These are phyloP conservation scores for Drosophila vallismaia DNA, from an alignment of 2,888 invertebrate species.

Conservation along the genomic window DNA sequence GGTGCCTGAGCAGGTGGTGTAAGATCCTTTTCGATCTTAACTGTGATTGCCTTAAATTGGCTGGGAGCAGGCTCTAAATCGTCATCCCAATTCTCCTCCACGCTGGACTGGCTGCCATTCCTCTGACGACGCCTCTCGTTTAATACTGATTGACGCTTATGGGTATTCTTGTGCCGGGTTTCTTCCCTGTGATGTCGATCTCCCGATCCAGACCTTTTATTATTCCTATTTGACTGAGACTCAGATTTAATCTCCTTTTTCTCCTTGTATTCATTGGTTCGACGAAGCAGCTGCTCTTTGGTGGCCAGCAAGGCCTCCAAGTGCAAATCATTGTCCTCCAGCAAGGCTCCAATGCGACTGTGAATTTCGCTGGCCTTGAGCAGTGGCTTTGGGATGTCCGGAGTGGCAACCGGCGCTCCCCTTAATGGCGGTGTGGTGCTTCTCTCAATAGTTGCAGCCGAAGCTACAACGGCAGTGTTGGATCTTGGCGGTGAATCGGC, in stretches of 20 bases:
- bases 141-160: constrained; percentile 68
- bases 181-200: not conserved
- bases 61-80: constrained; percentile 7
- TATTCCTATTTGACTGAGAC: not conserved
- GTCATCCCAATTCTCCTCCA: constrained; percentile 32
- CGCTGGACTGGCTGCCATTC: constrained; percentile 27
- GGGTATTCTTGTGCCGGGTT: constrained; percentile 50
- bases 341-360: constrained; percentile 76
- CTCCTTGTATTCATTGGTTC: constrained; percentile 63
- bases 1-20: constrained; percentile 44
- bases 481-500: constrained; percentile 77
- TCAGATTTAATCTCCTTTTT: constrained; percentile 40
- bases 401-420: not conserved
- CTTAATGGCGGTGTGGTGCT: constrained; percentile 69
- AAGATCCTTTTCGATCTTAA: constrained; percentile 61
- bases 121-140: constrained; percentile 33
- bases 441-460: constrained; percentile 28
- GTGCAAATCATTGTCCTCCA: constrained; percentile 76
- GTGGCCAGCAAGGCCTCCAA: constrained; percentile 67
- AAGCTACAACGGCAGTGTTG: constrained; percentile 42
- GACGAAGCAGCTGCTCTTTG: constrained; percentile 63
- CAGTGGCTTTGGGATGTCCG: constrained; percentile 9
- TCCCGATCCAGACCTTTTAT: constrained; percentile 4
- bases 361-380: constrained; percentile 74
- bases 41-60: constrained; percentile 32